Conservation (phyloP, 2,888 invertebrate genomes). For the Subacronicta megacephala region DNA sequence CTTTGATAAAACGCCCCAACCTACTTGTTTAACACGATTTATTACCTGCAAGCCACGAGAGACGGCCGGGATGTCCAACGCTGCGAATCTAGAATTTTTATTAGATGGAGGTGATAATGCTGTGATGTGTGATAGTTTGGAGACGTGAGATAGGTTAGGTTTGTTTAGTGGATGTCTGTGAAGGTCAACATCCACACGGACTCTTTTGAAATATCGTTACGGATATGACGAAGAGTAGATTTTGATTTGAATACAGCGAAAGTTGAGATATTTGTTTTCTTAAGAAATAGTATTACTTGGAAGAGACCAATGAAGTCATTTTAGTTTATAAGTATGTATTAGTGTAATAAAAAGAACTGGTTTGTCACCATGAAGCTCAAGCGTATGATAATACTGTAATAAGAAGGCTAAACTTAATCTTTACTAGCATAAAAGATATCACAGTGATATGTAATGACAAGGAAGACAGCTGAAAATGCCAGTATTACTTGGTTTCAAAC, state of each 20-base stretch:
- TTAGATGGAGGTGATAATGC: slow-evolving; percentile 53
- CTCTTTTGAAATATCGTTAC: not conserved
- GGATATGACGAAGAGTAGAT: not conserved
- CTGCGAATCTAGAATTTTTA: slow-evolving; percentile 58
- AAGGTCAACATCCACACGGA: not conserved
- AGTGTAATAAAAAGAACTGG: too few relatives aligned
- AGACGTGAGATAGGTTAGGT: slow-evolving; percentile 14
- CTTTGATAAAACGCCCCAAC: slow-evolving; percentile 89
- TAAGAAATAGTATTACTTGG: too few relatives aligned
- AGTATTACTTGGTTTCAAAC: too few relatives aligned
- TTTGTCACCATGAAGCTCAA: not conserved
- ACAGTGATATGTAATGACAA: too few relatives aligned
- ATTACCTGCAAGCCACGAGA: slow-evolving; percentile 85
- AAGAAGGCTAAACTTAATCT: not conserved
- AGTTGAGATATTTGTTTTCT: too few relatives aligned
- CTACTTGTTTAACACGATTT: slow-evolving; percentile 89
- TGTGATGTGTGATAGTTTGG: slow-evolving; percentile 27
- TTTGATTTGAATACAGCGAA: not conserved
- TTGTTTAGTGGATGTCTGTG: slow-evolving; percentile 7
- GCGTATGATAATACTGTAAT: not conserved
- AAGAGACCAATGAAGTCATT: too few relatives aligned
- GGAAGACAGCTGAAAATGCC: too few relatives aligned
- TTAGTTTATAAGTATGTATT: too few relatives aligned
- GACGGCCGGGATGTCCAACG: slow-evolving; percentile 71
- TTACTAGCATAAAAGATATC: too few relatives aligned